Evolutionary conservation across 1,140 invertebrate genomes (phyloP).

Genomic region (Leptinotarsa lineolata): DNA sequence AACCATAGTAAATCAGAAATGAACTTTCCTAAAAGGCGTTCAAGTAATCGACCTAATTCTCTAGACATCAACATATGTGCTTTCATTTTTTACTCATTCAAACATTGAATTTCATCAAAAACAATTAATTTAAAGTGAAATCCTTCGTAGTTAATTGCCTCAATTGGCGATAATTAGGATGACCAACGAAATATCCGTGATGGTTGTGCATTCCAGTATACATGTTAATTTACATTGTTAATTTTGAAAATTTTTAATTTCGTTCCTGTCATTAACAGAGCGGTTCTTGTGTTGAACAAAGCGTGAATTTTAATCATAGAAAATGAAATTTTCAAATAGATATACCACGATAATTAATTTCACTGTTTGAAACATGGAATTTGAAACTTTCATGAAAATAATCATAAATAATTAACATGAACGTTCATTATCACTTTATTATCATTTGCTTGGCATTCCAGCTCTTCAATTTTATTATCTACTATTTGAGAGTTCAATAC

Average conservation of each 20-base stretch:
- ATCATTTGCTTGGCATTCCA: too few species aligned
- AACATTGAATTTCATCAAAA: not conserved
- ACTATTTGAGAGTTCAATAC: too few species aligned
- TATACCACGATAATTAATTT: too few species aligned
- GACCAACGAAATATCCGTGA: not conserved
- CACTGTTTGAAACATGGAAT: too few species aligned
- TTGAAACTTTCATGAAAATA: too few species aligned
- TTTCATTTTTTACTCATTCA: not conserved
- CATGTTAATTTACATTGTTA: not conserved
- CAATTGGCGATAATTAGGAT: not conserved
- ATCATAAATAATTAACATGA: too few species aligned
- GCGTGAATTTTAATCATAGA: not conserved
- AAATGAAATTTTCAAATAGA: not conserved
- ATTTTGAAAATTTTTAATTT: not conserved
- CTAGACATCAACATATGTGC: not conserved
- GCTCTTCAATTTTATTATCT: too few species aligned
- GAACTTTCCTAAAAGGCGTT: not conserved
- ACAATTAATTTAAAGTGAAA: slow-evolving; percentile 5
- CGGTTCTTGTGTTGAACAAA: not conserved
- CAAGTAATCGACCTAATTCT: not conserved
- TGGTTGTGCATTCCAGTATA: too few species aligned
- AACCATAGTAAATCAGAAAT: not conserved
- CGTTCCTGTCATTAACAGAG: not conserved
- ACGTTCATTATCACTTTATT: too few species aligned
- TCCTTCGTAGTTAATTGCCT: not conserved